Evolutionary conservation across 2,113 vertebrate species (phyloP), one percentile per base, ranked within the genome.

Genomic region (Vimba vimba): DNA sequence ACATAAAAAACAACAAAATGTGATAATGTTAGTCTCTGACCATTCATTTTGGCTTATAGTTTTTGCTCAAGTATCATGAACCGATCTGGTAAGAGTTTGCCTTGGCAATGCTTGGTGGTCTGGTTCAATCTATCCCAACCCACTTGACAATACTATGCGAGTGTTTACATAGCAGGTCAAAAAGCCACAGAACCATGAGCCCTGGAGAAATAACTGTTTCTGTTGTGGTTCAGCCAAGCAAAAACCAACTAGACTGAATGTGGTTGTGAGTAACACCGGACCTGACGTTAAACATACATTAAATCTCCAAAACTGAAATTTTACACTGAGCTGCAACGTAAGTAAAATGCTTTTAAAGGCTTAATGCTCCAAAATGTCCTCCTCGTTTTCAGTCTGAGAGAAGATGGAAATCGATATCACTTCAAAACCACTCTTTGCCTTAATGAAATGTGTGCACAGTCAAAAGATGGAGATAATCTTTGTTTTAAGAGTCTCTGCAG

Each of bases 271-370:
- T 89, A 88, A 92, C 90, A 91, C 90, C 88, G 90, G 85, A 87
- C 90, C 84, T 91, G 89, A 87, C 89, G 90, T 91, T 83, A 89
- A 85, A 91, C 89, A 90, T 92, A 7, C 91, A 90, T 36, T 90
- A 78, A 88, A 57, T 77, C 87, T 86, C 87, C 87, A 71, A 79
- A 86, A 73, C 77, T 90, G 91, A 92, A 93, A 93, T 87, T 57
- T 90, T 88, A 90, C 82, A 89, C 88, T 27, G 50, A 73, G 68
- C 66, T 62, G 64, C 19, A 25, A 84, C 8, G 19, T 76, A 85
- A 68, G 86, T 85, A 59, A 88, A 91, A 90, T 82, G 73, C 81
- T 88, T 94, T 90, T 82, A 90, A 85, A 86, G 90, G 91, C 85
- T 86, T 84, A 60, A 76, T 64, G 84, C 86, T 88, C 62, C 17